Evolutionary conservation across 2,797 vertebrate genomes (phyloP).

Genomic region (Dicrostonyx torquatus): DNA sequence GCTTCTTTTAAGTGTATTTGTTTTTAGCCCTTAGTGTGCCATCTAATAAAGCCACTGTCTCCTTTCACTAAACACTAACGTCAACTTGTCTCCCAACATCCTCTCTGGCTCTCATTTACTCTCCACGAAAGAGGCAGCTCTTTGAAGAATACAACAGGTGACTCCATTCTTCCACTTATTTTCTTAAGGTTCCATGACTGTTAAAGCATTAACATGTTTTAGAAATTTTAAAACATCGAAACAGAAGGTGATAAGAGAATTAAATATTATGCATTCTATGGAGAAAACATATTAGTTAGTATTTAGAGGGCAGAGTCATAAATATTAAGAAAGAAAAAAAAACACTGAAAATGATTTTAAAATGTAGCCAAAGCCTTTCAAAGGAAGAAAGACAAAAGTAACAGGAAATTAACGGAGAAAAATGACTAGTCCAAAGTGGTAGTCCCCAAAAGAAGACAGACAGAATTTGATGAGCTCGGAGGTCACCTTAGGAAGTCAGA

Average conservation of each 20-base stretch:
- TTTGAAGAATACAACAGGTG: background rate
- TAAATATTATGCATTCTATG: background rate
- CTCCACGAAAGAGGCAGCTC: background rate
- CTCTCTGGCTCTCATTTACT: background rate
- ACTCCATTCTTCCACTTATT: background rate
- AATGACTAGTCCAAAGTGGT: background rate
- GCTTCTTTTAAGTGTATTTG: background rate
- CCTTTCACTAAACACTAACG: background rate
- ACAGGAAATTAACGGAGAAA: background rate
- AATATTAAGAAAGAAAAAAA: slow-evolving; percentile 41
- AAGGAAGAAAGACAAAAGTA: background rate
- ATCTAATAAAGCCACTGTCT: background rate
- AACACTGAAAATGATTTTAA: slow-evolving; percentile 4
- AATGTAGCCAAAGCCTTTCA: background rate
- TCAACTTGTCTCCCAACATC: background rate
- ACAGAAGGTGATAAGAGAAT: background rate
- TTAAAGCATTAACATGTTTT: background rate
- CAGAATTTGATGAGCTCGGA: background rate
- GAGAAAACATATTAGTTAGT: background rate
- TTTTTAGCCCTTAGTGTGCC: background rate
- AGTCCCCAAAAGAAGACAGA: background rate
- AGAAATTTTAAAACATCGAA: slow-evolving; percentile 21
- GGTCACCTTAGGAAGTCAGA: background rate
- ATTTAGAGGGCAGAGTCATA: background rate
- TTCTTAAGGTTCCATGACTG: background rate